phyloP scores from a whole-genome alignment of 2,888 invertebrate genomes.

The Anarsia innoxiella region DNA sequence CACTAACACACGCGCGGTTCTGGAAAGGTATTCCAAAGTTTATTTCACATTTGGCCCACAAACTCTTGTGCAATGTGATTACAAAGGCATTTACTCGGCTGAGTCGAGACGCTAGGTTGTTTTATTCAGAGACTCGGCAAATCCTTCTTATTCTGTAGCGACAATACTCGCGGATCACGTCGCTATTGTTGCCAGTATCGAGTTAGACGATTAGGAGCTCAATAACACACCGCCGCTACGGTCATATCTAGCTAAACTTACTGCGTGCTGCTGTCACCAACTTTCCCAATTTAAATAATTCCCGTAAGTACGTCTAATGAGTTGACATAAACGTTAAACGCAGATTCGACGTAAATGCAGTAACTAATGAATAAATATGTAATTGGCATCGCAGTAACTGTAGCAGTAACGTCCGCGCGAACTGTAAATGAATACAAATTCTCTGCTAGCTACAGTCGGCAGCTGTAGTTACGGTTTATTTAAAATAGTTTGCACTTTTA shows the following conservation, averaged over 20 bases:
- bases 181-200: slow-evolving; percentile 54
- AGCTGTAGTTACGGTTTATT: slow-evolving; percentile 1
- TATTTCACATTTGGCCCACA: slow-evolving; percentile 32
- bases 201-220: slow-evolving; percentile 59
- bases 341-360: slow-evolving; percentile 17
- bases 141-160: slow-evolving; percentile 59
- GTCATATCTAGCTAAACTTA: no score
- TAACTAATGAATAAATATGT: slow-evolving; percentile 14
- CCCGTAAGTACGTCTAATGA: slow-evolving; percentile 16
- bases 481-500: slow-evolving; percentile 6
- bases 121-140: slow-evolving; percentile 56
- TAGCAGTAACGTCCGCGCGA: slow-evolving; percentile 11
- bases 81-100: slow-evolving; percentile 50
- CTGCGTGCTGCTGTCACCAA: slow-evolving; percentile 32
- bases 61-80: slow-evolving; percentile 45
- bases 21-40: slow-evolving; percentile 29
- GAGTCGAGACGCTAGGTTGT: slow-evolving; percentile 50
- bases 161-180: slow-evolving; percentile 55
- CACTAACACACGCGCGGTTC: no score
- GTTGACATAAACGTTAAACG: slow-evolving; percentile 2
- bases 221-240: slow-evolving; percentile 37
- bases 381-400: slow-evolving; percentile 6
- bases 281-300: background rate
- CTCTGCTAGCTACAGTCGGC: background rate
- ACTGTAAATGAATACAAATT: slow-evolving; percentile 13